Evolutionary conservation across 53 echinoderm and acorn worm genomes (phyloP), one percentile per base, ranked within the genome.

Genomic region (Temnopleurus reevesii): DNA sequence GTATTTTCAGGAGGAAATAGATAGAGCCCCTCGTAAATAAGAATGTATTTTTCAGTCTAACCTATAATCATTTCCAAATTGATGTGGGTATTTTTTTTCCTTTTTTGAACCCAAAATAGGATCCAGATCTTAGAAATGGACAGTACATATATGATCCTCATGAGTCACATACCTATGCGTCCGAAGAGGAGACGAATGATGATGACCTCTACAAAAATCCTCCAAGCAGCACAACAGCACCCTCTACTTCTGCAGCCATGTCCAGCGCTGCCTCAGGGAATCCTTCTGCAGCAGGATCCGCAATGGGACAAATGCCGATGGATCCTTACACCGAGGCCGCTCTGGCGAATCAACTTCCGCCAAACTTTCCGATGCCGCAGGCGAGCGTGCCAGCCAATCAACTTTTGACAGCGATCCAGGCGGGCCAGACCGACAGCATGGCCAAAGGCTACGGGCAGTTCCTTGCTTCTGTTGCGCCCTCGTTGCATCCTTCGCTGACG

Each of bases 401-500:
- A 21, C 71, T 41, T 5, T 41, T 71, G 5, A 41, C 71, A 38
- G 34, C 31, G 3, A 41, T 71, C 21, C 21, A 21, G n/a, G 8
- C 41, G 0, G 18, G 47, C 79, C 79, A 46, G 49, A 49, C 45
- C 49, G 13, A 49, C 79, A 49, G 79, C 79, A 79, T 79, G 79
- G 79, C 79, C 49, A 79, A 79, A 8, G 79, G 79, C 0, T 79
- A 47, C 5, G 79, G 79, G 0, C 45, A 24, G 0, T 79, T 79
- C 49, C 79, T 79, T 13, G 45, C 79, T 3, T 46, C 47, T 6
- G 27, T 49, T 28, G 79, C 28, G 47, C 10, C 51, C 4, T 79
- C 79, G 26, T 27, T 79, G 79, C 79, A 79, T 28, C 79, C 79
- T 0, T 79, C 79, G 31, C 79, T 79, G 28, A 8, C 46, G 79